Base-by-base conservation (phyloP, 2,797 vertebrate genomes). In the Syncerus caffer region DNA sequence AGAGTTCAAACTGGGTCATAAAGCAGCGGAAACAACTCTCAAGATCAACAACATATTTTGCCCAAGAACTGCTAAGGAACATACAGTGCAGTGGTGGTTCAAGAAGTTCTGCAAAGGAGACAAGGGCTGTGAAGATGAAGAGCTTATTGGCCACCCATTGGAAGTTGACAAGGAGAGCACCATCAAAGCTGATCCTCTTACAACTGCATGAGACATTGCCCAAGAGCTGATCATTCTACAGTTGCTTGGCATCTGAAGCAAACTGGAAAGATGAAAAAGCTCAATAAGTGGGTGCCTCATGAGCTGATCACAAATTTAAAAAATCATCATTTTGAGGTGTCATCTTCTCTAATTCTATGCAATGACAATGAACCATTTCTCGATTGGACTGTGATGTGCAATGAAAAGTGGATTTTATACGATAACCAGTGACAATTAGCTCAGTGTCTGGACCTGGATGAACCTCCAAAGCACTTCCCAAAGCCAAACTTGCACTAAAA, bases 321-420 rank as follows among this genome's bases (percentile, higher is more conserved):
- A 42, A 14, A 15, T 42, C 23, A 14, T 74, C 71, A 25, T 7
- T 42, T 25, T 60, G 58, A 60, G 27, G 12, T 60, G 58, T 60
- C 12, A 4, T 42, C 71, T 74, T 74, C 38, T 74, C 38, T 74
- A 42, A 25, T 14, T 74, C 38, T 74, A 42, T 2, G 19, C 3
- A 38, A 42, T 12, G 42, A 27, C 71, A 42, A 42, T 0, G 38
- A 42, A 27, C 38, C 23, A 42, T 8, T 42, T 74, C 71, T 74
- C 6, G 1, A 42, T 74, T 2, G 13, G 23, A 7, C 71, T 27
- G 71, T 74, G 38, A 74, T 74, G 7, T 27, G 23, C 0, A 1
- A 74, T 27, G 38, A 74, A 74, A 74, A 74, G 6, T 74, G 71
- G 23, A 45, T 74, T 27, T 74, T 74, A 45, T 74, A 25, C 6